phyloP scores from a whole-genome alignment of 2,113 vertebrate genomes.

The Sigmodon hispidus region DNA sequence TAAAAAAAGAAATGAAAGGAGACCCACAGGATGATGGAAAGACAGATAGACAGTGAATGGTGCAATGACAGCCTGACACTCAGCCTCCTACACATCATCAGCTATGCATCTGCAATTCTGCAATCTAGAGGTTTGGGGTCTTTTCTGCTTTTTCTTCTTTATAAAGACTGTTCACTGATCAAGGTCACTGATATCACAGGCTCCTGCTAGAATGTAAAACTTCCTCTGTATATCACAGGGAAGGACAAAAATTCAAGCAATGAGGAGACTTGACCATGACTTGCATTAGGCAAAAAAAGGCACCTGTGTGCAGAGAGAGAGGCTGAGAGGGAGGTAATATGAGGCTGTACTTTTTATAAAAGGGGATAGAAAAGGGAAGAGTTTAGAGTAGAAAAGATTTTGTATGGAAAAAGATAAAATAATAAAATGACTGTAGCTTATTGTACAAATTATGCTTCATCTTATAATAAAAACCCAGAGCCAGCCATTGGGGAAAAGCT shows the following conservation, averaged over 20 bases:
- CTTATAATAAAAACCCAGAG: no score
- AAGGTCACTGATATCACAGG: background rate
- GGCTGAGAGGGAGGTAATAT: background rate
- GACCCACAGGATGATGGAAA: background rate
- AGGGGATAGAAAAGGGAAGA: background rate
- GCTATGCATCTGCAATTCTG: background rate
- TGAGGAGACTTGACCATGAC: no score
- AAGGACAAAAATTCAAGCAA: background rate
- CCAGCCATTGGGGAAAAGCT: no score
- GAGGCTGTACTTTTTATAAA: background rate
- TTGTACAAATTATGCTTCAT: no score
- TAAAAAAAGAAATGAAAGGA: background rate
- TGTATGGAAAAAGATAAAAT: no score
- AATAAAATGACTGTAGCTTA: no score
- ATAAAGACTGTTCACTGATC: background rate
- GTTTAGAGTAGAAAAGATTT: background rate
- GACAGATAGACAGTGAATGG: background rate
- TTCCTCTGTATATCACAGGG: background rate
- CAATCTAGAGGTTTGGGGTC: background rate
- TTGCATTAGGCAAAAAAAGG: background rate
- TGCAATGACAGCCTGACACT: background rate
- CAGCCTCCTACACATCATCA: background rate
- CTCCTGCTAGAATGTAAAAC: background rate
- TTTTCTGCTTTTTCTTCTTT: background rate
- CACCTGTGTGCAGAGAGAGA: no score